Base-by-base conservation (phyloP, 2,113 vertebrate genomes). In the Tamias sibiricus region DNA sequence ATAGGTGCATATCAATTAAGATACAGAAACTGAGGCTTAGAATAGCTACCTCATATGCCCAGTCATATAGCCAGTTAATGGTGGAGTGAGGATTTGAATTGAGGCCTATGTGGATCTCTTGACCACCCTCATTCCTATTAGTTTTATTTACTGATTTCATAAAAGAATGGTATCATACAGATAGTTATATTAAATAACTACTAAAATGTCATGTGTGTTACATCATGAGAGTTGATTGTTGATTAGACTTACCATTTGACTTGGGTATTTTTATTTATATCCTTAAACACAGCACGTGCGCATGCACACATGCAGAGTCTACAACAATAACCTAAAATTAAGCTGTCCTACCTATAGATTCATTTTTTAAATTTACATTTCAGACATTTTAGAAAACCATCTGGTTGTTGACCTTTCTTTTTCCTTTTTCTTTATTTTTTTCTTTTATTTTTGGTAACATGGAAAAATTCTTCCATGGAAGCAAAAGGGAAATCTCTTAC, bases 401-500 rank as follows among this genome's bases (percentile, higher is more conserved):
- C 37, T 83, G 66, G 71, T 79, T 77, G 8, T 42, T 81, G 19
- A 57, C 22, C 1, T 4, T 52, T 71, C 91, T 75, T 68, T 57
- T 9, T 74, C 4, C 91, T 77, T 71, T 52, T 52, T 52, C 49
- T 52, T 52, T 52, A 12, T 6, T 74, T 4, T 37, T 62, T 59
- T 71, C 91, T 77, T 68, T 57, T 9, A 68, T 88, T 92, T 69
- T 37, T 8, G 3, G 30, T 35, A 71, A 37, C 24, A 83, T 90
- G 77, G 8, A 22, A 44, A 95, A 13, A 64, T 75, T 93, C 87
- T 97, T 94, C 85, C 10, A 8, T 19, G 75, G 47, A 96, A 77
- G 69, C 88, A 74, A 83, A 92, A 52, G 16, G 85, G 49, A 93
- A 82, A 93, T 93, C 85, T 87, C 95, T 47, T 91, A 94, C 79